Evolutionary conservation across 2,888 invertebrate species (phyloP).

Genomic region (Hyposoter didymator): DNA sequence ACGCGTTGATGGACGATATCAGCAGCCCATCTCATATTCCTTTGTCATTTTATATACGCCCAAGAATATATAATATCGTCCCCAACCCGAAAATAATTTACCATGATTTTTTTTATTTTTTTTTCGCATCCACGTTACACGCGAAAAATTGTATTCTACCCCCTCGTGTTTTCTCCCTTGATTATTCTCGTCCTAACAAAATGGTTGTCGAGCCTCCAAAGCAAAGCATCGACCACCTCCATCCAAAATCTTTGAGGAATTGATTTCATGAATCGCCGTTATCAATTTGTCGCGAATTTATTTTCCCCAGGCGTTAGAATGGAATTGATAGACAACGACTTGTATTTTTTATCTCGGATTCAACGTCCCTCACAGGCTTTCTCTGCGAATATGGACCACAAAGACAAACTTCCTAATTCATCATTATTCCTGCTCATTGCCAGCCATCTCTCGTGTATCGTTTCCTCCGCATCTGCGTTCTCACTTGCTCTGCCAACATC

Average conservation of each 20-base stretch:
- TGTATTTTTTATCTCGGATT: neutral
- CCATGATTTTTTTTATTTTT: constrained; percentile 14
- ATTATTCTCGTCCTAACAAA: neutral
- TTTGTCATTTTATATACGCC: constrained; percentile 26
- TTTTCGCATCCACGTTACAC: neutral
- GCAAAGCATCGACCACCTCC: neutral
- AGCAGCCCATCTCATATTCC: neutral
- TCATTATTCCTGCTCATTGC: constrained; percentile 49
- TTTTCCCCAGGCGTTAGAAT: neutral
- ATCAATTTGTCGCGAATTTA: neutral
- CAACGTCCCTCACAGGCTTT: constrained; percentile 16
- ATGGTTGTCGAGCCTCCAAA: neutral
- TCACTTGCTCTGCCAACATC: constrained; percentile 21
- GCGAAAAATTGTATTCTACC: neutral
- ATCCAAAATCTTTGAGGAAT: neutral
- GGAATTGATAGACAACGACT: no score
- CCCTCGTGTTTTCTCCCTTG: neutral
- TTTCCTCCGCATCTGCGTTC: neutral
- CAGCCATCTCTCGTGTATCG: constrained; percentile 2
- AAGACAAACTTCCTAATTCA: constrained; percentile 28
- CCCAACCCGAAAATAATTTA: neutral
- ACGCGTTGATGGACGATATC: constrained; percentile 36
- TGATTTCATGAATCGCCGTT: neutral
- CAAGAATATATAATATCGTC: neutral
- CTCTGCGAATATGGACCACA: neutral